Evolutionary conservation across 2,113 vertebrate species (phyloP), one percentile per base, ranked within the genome.

Genomic region (Callaeas wilsoni): DNA sequence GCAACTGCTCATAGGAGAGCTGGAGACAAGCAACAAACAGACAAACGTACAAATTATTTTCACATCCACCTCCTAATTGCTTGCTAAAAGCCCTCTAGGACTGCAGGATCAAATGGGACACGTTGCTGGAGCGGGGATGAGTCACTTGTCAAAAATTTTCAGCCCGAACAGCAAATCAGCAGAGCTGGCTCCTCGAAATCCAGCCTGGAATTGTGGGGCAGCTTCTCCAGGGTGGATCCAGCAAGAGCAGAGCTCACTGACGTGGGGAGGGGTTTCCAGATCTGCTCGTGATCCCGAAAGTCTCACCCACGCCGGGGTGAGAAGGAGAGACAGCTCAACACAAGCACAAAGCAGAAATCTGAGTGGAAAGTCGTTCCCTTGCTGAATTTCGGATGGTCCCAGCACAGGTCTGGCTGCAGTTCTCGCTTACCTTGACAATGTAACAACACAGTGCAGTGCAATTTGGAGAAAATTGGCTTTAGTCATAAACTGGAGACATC

Each of bases 11-110:
- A 77, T 16, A 64, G 79, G 71, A 91, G 89, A 84, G 93, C 90
- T 35, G 57, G 64, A 97, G 93, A 96, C 93, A 94, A 96, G 95
- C 87, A 97, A 90, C 93, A 95, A 95, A 82, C 93, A 95, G 81
- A 88, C 95, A 97, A 97, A 96, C 86, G 4, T 97, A 94, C 95
- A 97, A 97, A 97, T 97, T 97, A 97, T 97, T 96, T 96, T 97
- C 91, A 81, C 94, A 97, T 97, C 91, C 96, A 96, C 96, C 92
- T 93, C 95, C 94, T 97, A 97, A 97, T 97, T 97, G 94, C 96
- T 94, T 30, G 78, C 84, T 96, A 89, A 97, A 97, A 97, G 26
- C 91, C 95, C 93, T 95, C 83, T 94, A 90, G 94, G 96, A 96
- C 60, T 87, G 87, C 29, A 30, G 90, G 95, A 96, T 97, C 97